These are phyloP conservation scores for Amaurobius ferox DNA, from an alignment of 2,888 invertebrate genomes.

Conservation along the genomic window DNA sequence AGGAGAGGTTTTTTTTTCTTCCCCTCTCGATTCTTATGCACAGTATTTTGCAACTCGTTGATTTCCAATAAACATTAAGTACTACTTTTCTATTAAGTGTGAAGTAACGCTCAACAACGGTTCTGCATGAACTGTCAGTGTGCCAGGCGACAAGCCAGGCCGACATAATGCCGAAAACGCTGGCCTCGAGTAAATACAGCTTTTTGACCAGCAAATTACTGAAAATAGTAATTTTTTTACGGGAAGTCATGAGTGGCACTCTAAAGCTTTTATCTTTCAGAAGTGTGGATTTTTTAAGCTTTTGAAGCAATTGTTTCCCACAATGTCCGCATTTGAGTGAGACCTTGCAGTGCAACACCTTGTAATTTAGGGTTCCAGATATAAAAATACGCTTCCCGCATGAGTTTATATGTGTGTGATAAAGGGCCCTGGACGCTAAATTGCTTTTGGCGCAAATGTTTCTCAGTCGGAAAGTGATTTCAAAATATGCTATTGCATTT, in stretches of 20 bases:
- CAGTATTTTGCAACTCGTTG: neutral
- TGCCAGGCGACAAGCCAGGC: neutral
- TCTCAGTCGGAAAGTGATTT: too few relatives aligned
- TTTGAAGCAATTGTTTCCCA: neutral
- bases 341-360: slow-evolving; percentile 7
- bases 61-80: neutral
- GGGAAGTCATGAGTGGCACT: slow-evolving; percentile 21
- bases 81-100: neutral
- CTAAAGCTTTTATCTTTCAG: neutral
- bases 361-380: neutral
- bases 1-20: too few relatives aligned
- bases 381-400: too few relatives aligned
- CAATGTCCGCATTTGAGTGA: neutral
- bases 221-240: slow-evolving; percentile 1
- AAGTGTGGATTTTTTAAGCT: neutral
- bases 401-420: too few relatives aligned
- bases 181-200: slow-evolving; percentile 11
- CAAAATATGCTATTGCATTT: too few relatives aligned
- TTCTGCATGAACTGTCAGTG: neutral
- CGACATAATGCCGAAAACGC: neutral
- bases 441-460: too few relatives aligned
- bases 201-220: neutral
- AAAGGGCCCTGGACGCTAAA: too few relatives aligned
- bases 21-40: neutral
- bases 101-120: neutral